phyloP scores from a whole-genome alignment of 37 sponge, comb jelly and placozoan genomes.

The Beroe forskalii region DNA sequence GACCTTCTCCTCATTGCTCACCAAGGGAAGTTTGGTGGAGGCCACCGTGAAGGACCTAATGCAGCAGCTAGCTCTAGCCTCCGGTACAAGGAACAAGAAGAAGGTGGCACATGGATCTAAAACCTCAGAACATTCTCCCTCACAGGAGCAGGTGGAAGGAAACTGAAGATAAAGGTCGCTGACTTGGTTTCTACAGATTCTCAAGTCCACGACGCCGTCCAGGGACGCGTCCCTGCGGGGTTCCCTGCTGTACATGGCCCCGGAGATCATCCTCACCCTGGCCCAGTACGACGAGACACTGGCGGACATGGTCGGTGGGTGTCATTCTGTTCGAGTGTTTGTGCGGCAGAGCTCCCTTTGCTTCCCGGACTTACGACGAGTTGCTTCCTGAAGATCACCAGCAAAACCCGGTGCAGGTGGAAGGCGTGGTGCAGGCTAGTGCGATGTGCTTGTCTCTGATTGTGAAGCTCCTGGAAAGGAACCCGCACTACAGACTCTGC shows the following conservation, averaged over 20 bases:
- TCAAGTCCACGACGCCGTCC: conserved; percentile 25
- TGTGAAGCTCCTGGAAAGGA: conserved; percentile 17
- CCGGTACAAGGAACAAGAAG: conserved; percentile 22
- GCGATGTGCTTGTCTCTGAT: conserved; percentile 29
- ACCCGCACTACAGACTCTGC: neutral
- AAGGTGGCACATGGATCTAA: conserved; percentile 55
- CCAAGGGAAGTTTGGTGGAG: neutral
- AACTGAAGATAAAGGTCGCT: conserved; percentile 47
- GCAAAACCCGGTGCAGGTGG: conserved; percentile 13
- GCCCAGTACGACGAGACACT: neutral
- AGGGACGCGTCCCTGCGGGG: conserved; percentile 27
- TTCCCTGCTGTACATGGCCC: conserved; percentile 64
- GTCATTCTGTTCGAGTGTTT: conserved; percentile 48
- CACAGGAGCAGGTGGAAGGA: conserved; percentile 18
- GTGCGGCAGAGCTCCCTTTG: conserved; percentile 54
- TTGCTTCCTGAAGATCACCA: neutral
- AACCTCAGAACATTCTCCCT: conserved; percentile 60
- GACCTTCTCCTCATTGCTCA: neutral
- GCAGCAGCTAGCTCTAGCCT: conserved; percentile 54
- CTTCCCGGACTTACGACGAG: conserved; percentile 58
- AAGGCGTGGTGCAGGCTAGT: neutral
- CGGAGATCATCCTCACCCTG: conserved; percentile 17
- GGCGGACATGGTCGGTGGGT: conserved; percentile 52
- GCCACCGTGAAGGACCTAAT: neutral
- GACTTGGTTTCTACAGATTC: conserved; percentile 61